Evolutionary conservation across 2,888 invertebrate species (phyloP).

Genomic region (Polymixis flavicincta): DNA sequence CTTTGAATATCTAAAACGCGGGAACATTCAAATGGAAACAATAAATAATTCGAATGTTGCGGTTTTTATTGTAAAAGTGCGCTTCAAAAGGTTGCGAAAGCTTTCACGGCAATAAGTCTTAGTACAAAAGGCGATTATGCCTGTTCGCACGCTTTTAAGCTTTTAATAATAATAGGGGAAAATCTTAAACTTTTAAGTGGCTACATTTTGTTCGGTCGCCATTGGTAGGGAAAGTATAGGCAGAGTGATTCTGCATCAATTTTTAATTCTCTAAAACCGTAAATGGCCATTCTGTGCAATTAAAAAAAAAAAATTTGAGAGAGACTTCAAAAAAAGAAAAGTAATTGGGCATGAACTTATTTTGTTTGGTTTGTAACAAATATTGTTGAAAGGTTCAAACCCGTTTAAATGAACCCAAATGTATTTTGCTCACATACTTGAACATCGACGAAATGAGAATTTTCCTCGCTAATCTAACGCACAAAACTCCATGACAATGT

Average conservation of each 20-base stretch:
- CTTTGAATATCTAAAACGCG: slow-evolving; percentile 71
- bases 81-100: slow-evolving; percentile 81
- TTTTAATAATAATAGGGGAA: slow-evolving; percentile 74
- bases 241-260: slow-evolving; percentile 27
- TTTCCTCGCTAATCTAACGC: slow-evolving; percentile 68
- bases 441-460: slow-evolving; percentile 67
- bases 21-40: slow-evolving; percentile 81
- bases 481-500: slow-evolving; percentile 70
- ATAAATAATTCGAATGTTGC: slow-evolving; percentile 85
- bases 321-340: background rate
- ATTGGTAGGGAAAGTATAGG: slow-evolving; percentile 28
- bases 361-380: background rate
- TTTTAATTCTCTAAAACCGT: slow-evolving; percentile 23
- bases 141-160: slow-evolving; percentile 78
- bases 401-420: slow-evolving; percentile 23
- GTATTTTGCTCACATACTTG: slow-evolving; percentile 49
- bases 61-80: slow-evolving; percentile 81
- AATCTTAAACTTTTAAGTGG: slow-evolving; percentile 65
- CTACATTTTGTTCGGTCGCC: slow-evolving; percentile 48
- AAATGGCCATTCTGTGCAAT: background rate
- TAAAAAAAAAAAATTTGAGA: slow-evolving; percentile 4
- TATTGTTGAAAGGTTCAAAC: background rate
- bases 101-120: slow-evolving; percentile 85
- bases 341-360: background rate
- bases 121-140: slow-evolving; percentile 85